A percentile compares a stretch with the other conserved stretches of the same genome.
phyloP scores from a whole-genome alignment of 2,888 invertebrate species.

The Polymixis flavicincta region DNA sequence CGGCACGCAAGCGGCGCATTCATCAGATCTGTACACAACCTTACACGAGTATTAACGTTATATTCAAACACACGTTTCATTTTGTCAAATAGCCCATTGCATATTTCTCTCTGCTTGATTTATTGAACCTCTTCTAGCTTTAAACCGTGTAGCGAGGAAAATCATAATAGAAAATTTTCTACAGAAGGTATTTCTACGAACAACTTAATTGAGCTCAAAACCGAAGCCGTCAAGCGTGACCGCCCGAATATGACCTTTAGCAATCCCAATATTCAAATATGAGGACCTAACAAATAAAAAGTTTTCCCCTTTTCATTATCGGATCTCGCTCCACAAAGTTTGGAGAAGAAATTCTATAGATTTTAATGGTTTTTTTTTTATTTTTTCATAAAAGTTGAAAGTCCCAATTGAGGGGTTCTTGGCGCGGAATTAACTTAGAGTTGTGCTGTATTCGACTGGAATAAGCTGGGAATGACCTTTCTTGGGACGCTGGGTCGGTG shows the following conservation, averaged over 20 bases:
- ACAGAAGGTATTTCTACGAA: constrained; percentile 7
- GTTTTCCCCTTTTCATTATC: constrained; percentile 57
- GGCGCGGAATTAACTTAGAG: constrained; percentile 48
- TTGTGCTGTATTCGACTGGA: constrained; percentile 49
- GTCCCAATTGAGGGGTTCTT: constrained; percentile 43
- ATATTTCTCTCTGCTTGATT: not conserved
- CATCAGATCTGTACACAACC: too few species aligned
- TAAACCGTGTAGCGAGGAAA: constrained; percentile 7
- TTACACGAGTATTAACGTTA: not conserved
- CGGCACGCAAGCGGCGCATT: too few species aligned
- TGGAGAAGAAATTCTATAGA: constrained; percentile 51
- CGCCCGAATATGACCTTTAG: constrained; percentile 32
- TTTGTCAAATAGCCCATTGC: not conserved
- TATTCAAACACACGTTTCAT: not conserved
- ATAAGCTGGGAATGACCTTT: constrained; percentile 61
- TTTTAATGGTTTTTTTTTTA: constrained; percentile 56
- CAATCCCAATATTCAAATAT: constrained; percentile 49
- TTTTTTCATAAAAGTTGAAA: constrained; percentile 56
- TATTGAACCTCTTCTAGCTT: not conserved
- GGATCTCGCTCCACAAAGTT: constrained; percentile 42
- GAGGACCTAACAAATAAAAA: constrained; percentile 56
- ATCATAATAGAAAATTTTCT: not conserved
- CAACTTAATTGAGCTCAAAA: constrained; percentile 41
- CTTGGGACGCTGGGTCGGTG: not conserved
- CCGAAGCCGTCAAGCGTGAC: constrained; percentile 20